Evolutionary conservation across 2,888 invertebrate genomes (phyloP).

Genomic region (Scaeva pyrastri): DNA sequence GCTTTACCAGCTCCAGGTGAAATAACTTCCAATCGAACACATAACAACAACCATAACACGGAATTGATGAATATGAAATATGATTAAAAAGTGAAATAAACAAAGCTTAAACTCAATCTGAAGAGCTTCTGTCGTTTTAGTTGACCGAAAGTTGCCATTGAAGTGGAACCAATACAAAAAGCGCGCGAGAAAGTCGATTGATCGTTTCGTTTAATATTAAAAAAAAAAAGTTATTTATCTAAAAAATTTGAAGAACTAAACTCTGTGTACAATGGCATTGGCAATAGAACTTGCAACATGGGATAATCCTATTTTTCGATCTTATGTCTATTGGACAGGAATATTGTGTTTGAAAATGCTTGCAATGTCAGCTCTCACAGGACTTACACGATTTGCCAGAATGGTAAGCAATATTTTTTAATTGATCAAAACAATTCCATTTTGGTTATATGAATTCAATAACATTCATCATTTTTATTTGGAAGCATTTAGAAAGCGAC

Average conservation of each 20-base stretch:
- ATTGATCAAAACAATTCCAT: not conserved
- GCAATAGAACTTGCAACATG: conserved; percentile 72
- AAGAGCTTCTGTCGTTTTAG: conserved; percentile 18
- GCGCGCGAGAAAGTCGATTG: not conserved
- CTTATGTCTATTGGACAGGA: conserved; percentile 84
- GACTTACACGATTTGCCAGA: conserved; percentile 82
- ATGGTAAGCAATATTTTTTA: conserved; percentile 79
- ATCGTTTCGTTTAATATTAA: not conserved
- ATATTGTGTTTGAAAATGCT: conserved; percentile 84
- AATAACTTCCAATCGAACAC: not conserved
- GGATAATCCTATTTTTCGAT: conserved; percentile 82
- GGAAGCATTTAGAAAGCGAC: too few species aligned
- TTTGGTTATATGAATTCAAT: too few species aligned
- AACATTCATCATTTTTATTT: too few species aligned
- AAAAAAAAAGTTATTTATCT: not conserved
- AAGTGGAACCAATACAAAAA: not conserved
- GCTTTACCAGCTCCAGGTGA: not conserved
- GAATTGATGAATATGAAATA: too few species aligned
- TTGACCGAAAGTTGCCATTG: conserved; percentile 1
- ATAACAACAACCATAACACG: not conserved
- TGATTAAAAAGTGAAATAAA: not conserved
- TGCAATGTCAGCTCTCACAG: conserved; percentile 83
- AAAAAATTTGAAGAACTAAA: not conserved
- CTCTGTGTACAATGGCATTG: conserved; percentile 10
- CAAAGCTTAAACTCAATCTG: not conserved